phyloP scores from a whole-genome alignment of 2,888 invertebrate species.

The Cheilosia variabilis region DNA sequence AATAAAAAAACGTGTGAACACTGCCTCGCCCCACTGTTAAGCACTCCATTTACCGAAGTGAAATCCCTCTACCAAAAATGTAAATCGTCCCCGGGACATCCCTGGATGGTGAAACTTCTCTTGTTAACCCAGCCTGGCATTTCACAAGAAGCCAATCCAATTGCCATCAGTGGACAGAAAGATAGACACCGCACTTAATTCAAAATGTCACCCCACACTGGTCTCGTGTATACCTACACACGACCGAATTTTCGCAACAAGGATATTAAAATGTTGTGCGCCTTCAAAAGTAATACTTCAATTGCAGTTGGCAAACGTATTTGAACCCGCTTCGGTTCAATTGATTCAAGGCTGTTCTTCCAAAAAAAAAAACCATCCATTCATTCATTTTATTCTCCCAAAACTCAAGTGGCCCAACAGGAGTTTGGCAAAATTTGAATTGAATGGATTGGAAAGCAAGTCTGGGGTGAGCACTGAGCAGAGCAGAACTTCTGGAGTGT shows the following conservation, averaged over 20 bases:
- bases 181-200: conserved; percentile 56
- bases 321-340: conserved; percentile 40
- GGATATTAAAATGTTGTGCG: conserved; percentile 62
- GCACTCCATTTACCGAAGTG: not conserved
- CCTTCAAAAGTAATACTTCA: conserved; percentile 42
- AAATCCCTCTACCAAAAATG: conserved; percentile 5
- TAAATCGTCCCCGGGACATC: conserved; percentile 24
- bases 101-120: not conserved
- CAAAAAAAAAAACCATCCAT: conserved; percentile 20
- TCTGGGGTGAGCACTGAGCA: not conserved
- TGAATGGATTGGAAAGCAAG: conserved; percentile 67
- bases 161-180: conserved; percentile 36
- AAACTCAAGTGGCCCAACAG: conserved; percentile 62
- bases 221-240: not conserved
- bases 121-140: conserved; percentile 36
- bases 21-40: not conserved
- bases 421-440: conserved; percentile 69
- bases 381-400: conserved; percentile 54
- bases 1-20: not conserved
- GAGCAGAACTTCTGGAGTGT: conserved; percentile 54
- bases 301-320: conserved; percentile 21
- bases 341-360: conserved; percentile 47
- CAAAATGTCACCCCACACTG: conserved; percentile 49
- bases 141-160: conserved; percentile 31
- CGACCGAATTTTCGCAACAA: conserved; percentile 18